phyloP scores from a whole-genome alignment of 2,797 vertebrate genomes.

The Lagodon rhomboides region DNA sequence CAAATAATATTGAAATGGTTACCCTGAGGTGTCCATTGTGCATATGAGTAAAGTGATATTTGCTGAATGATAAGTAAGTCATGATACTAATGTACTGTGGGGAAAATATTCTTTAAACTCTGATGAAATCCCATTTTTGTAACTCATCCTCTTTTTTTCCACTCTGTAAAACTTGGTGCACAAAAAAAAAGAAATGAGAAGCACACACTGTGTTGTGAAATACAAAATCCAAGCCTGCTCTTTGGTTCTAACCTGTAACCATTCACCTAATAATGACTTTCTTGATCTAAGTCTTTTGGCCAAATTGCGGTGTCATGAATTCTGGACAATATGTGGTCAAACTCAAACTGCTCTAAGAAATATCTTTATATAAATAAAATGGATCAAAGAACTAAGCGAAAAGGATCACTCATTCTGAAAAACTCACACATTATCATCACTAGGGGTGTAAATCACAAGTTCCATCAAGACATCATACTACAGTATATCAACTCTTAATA shows the following conservation, averaged over 20 bases:
- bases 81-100: conserved; percentile 56
- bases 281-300: neutral
- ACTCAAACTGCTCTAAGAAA: neutral
- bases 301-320: neutral
- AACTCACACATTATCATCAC: neutral
- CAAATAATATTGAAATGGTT: conserved; percentile 83
- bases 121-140: conserved; percentile 62
- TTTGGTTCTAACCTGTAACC: neutral
- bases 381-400: neutral
- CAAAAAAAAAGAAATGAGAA: conserved; percentile 5
- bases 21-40: conserved; percentile 80
- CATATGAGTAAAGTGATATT: conserved; percentile 82
- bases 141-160: conserved; percentile 20
- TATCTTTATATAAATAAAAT: neutral
- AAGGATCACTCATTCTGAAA: neutral
- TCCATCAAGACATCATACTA: no score
- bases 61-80: conserved; percentile 76
- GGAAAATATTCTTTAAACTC: conserved; percentile 52
- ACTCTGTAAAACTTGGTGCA: conserved; percentile 23
- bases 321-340: neutral
- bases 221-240: conserved; percentile 7
- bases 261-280: neutral
- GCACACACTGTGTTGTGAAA: neutral
- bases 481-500: no score
- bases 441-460: no score